Evolutionary conservation across 2,888 invertebrate species (phyloP).

Genomic region (Hemithea aestivaria): DNA sequence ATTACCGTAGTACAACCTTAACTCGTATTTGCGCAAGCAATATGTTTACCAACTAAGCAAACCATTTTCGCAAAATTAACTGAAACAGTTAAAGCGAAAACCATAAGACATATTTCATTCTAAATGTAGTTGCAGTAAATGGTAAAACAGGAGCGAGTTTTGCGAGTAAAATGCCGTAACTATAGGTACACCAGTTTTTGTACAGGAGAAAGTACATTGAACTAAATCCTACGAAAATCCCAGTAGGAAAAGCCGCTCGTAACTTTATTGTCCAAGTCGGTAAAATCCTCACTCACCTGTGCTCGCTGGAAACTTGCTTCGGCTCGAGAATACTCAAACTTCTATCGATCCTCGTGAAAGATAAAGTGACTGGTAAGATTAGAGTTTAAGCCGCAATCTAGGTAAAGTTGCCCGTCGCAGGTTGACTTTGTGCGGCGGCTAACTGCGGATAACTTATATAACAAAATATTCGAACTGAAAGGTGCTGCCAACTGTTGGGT

Average conservation of each 20-base stretch:
- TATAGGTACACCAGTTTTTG: slow-evolving; percentile 3
- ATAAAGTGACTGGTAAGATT: slow-evolving; percentile 18
- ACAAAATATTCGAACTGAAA: slow-evolving; percentile 7
- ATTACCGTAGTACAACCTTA: too few species aligned
- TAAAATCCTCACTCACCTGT: slow-evolving; percentile 13
- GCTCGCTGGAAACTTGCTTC: slow-evolving; percentile 7
- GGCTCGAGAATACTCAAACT: slow-evolving; percentile 18
- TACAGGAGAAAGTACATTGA: slow-evolving; percentile 3
- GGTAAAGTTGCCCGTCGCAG: slow-evolving; percentile 11
- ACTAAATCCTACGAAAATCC: slow-evolving; percentile 20
- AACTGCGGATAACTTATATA: slow-evolving; percentile 6
- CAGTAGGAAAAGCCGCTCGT: slow-evolving; percentile 17
- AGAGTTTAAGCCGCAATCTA: slow-evolving; percentile 20
- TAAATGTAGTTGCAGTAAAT: too few species aligned
- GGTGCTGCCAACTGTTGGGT: too few species aligned
- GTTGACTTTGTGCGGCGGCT: slow-evolving; percentile 8
- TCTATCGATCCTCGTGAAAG: slow-evolving; percentile 27
- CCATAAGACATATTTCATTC: too few species aligned
- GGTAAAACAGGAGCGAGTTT: too few species aligned
- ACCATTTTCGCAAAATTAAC: neutral
- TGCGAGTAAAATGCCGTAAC: too few species aligned
- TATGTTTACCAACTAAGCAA: neutral
- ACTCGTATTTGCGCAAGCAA: too few species aligned
- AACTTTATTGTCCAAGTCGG: slow-evolving; percentile 21
- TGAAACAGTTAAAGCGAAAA: too few species aligned